Base-by-base conservation (phyloP, 2,888 invertebrate genomes). In the Neocrepidodera transversa region DNA sequence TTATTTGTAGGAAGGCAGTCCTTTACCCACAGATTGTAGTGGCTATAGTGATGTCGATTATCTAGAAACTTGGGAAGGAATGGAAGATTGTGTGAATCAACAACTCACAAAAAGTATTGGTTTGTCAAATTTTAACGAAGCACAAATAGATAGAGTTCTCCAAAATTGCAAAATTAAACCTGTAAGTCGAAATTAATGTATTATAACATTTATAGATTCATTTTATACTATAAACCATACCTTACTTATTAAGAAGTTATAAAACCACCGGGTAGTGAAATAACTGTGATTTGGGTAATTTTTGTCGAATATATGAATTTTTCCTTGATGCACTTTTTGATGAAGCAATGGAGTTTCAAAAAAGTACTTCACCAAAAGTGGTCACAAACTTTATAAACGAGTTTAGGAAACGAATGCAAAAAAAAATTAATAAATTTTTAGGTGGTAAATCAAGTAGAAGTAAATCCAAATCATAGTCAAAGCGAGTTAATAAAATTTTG, bases 81-180 rank as follows among this genome's bases (percentile, higher is more conserved):
- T 93, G 88, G 91, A 91, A 74, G 85, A 89, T 50, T 86, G 87
- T 30, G 84, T 85, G 32, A 78, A 82, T 8, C 70, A 82, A 36
- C 89, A 89, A 0, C 77, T 90, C 8, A 78, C 85, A 0, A 86
- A 83, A 68, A 87, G 87, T 28, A 91, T 93, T 60, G 93, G 93
- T 0, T 75, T 93, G 0, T 91, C 91, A 36, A 93, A 93, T 78
- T 93, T 92, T 74, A 92, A 90, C 73, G 81, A 80, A 10, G 76
- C 85, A 20, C 92, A 93, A 75, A 80, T 92, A 3, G 82, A 86
- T 50, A 80, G 88, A 8, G 65, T 93, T 1, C 63, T 90, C 10
- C 80, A 82, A 0, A 79, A 82, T 47, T 82, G 86, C 32, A 79
- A 74, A 52, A 82, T 87, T 7, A 83, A 80, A 62, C 89, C 89